Evolutionary conservation across 2,888 invertebrate species (phyloP).

Genomic region (Dolomedes plantarius): DNA sequence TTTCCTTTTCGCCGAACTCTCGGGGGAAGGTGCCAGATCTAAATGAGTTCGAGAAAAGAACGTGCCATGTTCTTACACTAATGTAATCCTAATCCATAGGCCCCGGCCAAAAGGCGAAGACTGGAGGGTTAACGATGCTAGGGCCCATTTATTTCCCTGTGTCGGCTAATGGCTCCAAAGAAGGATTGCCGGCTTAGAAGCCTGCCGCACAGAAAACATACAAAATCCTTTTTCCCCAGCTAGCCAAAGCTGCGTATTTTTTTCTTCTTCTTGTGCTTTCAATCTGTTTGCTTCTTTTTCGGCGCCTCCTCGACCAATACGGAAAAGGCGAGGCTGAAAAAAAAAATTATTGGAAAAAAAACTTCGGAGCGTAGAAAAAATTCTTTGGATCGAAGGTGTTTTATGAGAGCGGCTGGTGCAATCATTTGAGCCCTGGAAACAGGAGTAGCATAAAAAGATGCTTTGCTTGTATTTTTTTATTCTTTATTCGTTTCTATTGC

Average conservation of each 20-base stretch:
- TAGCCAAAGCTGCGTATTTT: constrained; percentile 36
- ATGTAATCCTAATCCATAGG: constrained; percentile 71
- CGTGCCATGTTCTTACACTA: constrained; percentile 69
- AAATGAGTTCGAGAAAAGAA: constrained; percentile 68
- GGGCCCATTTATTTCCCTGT: constrained; percentile 67
- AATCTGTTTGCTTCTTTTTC: constrained; percentile 49
- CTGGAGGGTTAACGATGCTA: constrained; percentile 65
- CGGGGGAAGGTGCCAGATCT: constrained; percentile 64
- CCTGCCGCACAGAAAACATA: constrained; percentile 68
- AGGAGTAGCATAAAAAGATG: constrained; percentile 67
- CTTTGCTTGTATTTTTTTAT: constrained; percentile 57
- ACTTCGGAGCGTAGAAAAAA: not conserved
- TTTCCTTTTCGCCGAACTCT: constrained; percentile 46
- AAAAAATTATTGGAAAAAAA: constrained; percentile 27
- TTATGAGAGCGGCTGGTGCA: constrained; percentile 70
- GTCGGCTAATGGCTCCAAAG: constrained; percentile 67
- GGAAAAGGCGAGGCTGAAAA: constrained; percentile 1
- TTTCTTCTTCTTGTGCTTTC: constrained; percentile 31
- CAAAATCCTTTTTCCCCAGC: constrained; percentile 71
- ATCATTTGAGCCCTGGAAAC: constrained; percentile 66
- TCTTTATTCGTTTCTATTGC: constrained; percentile 70
- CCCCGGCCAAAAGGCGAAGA: constrained; percentile 63
- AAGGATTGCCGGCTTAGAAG: constrained; percentile 70
- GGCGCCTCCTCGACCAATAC: constrained; percentile 58
- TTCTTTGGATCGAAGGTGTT: constrained; percentile 67